Percentiles rank a stretch among this genome's conserved stretches.
Conservation (phyloP, 2,113 vertebrate genomes). For the Condylura cristata region DNA sequence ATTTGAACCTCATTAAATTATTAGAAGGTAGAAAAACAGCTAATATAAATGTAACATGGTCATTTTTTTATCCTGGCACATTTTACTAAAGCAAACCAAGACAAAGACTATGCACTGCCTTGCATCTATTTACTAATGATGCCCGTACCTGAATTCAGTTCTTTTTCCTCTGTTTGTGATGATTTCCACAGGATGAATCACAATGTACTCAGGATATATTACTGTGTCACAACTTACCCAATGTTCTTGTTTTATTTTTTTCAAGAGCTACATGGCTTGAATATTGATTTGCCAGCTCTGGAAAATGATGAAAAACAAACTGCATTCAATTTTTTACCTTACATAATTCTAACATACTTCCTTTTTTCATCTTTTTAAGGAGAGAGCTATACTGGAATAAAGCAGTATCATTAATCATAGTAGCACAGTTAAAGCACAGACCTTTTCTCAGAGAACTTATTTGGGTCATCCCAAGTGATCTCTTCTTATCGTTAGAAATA, state of each 20-base stretch:
- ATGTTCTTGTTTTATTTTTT: slow-evolving; percentile 32
- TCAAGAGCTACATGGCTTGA: not conserved
- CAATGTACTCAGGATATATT: slow-evolving; percentile 42
- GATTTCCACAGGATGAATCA: not conserved
- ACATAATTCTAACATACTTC: slow-evolving; percentile 7
- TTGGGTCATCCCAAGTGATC: slow-evolving; percentile 53
- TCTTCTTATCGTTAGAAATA: slow-evolving; percentile 65
- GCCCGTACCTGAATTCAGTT: not conserved
- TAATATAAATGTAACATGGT: not conserved
- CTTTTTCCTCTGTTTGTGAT: not conserved
- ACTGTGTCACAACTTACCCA: not conserved
- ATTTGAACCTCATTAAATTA: not conserved
- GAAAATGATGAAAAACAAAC: slow-evolving; percentile 40
- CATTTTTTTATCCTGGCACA: not conserved
- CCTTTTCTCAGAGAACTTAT: slow-evolving; percentile 45
- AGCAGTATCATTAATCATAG: slow-evolving; percentile 51
- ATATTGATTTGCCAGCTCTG: slow-evolving; percentile 47
- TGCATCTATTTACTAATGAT: not conserved
- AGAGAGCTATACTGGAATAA: not conserved
- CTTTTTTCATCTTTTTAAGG: slow-evolving; percentile 32
- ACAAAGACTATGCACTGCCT: not conserved
- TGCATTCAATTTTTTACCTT: slow-evolving; percentile 35
- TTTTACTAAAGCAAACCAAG: not conserved
- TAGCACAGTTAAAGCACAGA: not conserved
- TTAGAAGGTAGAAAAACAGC: not conserved